phyloP scores from a whole-genome alignment of 1,140 invertebrate genomes.

The Neuroterus valhalla region DNA sequence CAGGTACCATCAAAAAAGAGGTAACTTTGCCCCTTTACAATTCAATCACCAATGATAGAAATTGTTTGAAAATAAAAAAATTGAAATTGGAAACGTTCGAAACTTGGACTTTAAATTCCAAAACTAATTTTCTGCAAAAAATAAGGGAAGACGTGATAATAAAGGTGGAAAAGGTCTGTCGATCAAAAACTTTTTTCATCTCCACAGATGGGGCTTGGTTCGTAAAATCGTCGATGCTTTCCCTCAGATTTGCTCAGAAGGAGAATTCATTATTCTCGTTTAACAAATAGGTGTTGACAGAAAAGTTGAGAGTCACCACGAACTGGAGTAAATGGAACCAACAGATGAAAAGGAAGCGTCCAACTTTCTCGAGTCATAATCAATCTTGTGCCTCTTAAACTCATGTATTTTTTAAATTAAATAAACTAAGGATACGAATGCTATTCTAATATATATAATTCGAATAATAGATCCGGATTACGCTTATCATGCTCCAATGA shows the following conservation, averaged over 20 bases:
- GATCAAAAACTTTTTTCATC: slow-evolving; percentile 61
- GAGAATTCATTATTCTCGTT: slow-evolving; percentile 51
- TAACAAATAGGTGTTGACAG: slow-evolving; percentile 56
- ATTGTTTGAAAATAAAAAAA: too few species aligned
- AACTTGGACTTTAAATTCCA: too few species aligned
- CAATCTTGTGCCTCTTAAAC: slow-evolving; percentile 45
- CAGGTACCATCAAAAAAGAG: too few species aligned
- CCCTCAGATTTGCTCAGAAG: slow-evolving; percentile 40
- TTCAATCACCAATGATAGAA: too few species aligned
- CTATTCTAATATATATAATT: too few species aligned
- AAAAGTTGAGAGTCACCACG: slow-evolving; percentile 51
- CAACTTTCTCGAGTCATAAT: slow-evolving; percentile 57
- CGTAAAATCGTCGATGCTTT: slow-evolving; percentile 17
- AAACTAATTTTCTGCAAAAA: slow-evolving; percentile 14
- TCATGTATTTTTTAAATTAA: too few species aligned
- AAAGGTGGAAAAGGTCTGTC: slow-evolving; percentile 42
- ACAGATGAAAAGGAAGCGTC: slow-evolving; percentile 54
- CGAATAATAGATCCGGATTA: too few species aligned
- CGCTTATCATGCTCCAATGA: too few species aligned
- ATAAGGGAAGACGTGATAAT: background rate
- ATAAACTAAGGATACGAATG: too few species aligned
- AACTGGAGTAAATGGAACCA: slow-evolving; percentile 48
- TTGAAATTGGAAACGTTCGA: too few species aligned
- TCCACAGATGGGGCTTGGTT: slow-evolving; percentile 27
- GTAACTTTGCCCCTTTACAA: too few species aligned